A percentile compares a stretch with the other conserved stretches of the same genome.
Conservation (phyloP, 2,113 vertebrate species). For the Hyperoodon ampullatus region DNA sequence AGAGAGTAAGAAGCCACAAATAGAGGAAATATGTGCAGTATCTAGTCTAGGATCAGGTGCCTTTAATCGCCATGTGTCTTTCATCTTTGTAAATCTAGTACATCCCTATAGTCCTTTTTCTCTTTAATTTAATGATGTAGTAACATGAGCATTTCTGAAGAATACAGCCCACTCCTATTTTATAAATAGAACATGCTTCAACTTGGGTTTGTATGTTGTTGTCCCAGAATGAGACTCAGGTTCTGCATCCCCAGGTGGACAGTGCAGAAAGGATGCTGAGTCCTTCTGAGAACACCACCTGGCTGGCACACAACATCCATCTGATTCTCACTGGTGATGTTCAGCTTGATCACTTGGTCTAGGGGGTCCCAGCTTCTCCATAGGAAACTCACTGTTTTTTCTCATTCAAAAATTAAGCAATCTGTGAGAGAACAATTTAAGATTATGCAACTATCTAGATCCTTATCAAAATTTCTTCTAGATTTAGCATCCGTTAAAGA, state of each 20-base stretch:
- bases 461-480: background rate
- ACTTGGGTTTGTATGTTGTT: background rate
- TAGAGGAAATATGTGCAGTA: background rate
- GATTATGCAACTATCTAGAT: background rate
- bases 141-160: background rate
- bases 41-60: background rate
- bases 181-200: background rate
- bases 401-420: background rate
- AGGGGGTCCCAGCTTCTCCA: background rate
- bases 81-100: background rate
- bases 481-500: background rate
- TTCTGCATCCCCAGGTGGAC: background rate
- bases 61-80: background rate
- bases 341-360: background rate
- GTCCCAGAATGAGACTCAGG: background rate
- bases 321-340: background rate
- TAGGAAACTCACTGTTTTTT: background rate
- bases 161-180: background rate
- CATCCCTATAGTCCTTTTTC: background rate
- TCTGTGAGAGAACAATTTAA: background rate
- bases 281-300: background rate
- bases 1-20: background rate
- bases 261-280: too few species aligned
- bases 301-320: fast-evolving
- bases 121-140: background rate